phyloP scores from a whole-genome alignment of 2,888 invertebrate genomes.

The Mantis religiosa region DNA sequence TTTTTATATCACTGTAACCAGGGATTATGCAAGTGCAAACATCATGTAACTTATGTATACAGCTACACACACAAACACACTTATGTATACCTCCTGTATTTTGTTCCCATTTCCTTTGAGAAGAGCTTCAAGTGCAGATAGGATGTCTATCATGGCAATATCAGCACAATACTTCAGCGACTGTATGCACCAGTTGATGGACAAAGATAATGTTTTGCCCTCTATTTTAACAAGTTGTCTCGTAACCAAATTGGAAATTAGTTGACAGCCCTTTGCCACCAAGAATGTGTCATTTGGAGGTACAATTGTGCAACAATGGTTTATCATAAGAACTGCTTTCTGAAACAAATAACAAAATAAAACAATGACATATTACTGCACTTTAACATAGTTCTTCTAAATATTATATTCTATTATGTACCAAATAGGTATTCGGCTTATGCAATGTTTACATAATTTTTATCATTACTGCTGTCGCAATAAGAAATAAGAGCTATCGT shows the following conservation, averaged over 20 bases:
- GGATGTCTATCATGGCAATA: slow-evolving; percentile 39
- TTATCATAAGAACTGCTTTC: slow-evolving; percentile 32
- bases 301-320: slow-evolving; percentile 32
- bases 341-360: slow-evolving; percentile 21
- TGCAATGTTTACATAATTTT: no score
- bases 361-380: not conserved
- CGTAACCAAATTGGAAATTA: slow-evolving; percentile 52
- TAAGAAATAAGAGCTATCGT: no score
- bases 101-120: slow-evolving; percentile 38
- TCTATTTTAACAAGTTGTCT: slow-evolving; percentile 50
- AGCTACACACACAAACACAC: no score
- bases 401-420: not conserved
- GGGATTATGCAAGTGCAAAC: no score
- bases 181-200: slow-evolving; percentile 42
- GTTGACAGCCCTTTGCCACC: slow-evolving; percentile 55
- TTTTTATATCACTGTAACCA: no score
- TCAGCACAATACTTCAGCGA: slow-evolving; percentile 39
- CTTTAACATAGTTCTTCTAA: not conserved
- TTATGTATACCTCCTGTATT: slow-evolving; percentile 29
- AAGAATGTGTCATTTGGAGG: slow-evolving; percentile 51
- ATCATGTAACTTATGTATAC: no score
- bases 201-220: slow-evolving; percentile 40
- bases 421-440: no score
- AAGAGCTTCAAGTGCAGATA: slow-evolving; percentile 43
- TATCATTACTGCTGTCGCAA: no score